Conservation (phyloP, 2,113 vertebrate species). For the Amblyornis subalaris region DNA sequence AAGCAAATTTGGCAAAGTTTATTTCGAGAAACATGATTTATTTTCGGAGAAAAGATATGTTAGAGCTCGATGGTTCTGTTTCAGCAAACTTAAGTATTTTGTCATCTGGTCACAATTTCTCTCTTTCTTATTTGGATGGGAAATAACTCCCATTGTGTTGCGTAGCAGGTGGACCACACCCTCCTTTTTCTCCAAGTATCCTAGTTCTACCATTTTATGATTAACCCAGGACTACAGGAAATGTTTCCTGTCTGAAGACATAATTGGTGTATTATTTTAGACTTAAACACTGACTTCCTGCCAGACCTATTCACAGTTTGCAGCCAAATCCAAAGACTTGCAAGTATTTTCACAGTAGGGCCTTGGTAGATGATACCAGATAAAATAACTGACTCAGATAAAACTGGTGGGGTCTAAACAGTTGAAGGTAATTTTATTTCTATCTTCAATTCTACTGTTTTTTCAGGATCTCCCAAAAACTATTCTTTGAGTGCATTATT, state of each 20-base stretch:
- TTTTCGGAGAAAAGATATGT: background rate
- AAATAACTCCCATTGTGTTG: background rate
- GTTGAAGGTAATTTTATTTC: background rate
- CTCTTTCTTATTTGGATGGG: background rate
- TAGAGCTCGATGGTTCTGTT: background rate
- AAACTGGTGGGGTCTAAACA: background rate
- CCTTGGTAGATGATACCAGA: background rate
- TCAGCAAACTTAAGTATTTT: background rate
- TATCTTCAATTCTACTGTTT: background rate
- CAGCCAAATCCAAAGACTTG: background rate
- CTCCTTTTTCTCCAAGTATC: background rate
- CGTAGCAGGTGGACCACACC: background rate
- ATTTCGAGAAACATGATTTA: background rate
- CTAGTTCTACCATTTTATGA: conserved; percentile 34
- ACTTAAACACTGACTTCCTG: conserved; percentile 55
- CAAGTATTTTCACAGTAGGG: background rate
- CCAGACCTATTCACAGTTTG: conserved; percentile 24
- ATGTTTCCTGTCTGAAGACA: conserved; percentile 54
- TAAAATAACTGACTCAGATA: background rate
- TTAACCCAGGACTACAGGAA: conserved; percentile 40
- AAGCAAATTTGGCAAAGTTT: background rate
- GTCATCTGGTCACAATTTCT: background rate
- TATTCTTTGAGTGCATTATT: background rate
- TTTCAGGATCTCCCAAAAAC: background rate
- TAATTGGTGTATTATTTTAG: conserved; percentile 56